Evolutionary conservation across 2,888 invertebrate species (phyloP).

Genomic region (Drosophila sordidapex): DNA sequence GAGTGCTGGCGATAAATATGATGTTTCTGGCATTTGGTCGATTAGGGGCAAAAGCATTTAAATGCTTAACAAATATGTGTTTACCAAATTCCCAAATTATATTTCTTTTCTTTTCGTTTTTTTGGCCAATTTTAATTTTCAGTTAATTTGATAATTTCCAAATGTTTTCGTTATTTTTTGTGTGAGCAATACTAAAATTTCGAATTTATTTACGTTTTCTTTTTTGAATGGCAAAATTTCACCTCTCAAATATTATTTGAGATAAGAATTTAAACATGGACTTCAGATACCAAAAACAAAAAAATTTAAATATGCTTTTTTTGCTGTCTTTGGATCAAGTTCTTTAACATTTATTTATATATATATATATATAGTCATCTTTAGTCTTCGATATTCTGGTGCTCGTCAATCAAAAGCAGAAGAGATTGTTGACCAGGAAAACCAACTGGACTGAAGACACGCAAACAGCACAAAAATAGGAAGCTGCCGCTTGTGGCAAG

Average conservation of each 20-base stretch:
- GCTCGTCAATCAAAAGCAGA: conserved; percentile 1
- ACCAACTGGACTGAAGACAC: neutral
- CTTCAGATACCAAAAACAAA: neutral
- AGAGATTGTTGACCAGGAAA: conserved; percentile 10
- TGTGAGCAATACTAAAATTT: neutral
- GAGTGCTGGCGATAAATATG: neutral
- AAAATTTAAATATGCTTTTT: neutral
- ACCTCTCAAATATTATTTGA: neutral
- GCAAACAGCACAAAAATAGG: neutral
- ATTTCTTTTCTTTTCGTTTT: neutral
- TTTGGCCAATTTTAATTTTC: neutral
- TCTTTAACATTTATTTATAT: neutral
- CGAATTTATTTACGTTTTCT: neutral
- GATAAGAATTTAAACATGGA: fast-evolving
- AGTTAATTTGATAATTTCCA: neutral
- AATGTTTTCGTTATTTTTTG: neutral
- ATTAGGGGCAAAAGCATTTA: neutral
- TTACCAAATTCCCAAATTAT: neutral
- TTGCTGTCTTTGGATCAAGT: neutral
- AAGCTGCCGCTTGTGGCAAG: neutral
- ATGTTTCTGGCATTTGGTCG: neutral
- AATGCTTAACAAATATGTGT: neutral
- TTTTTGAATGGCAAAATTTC: neutral
- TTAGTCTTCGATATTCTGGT: neutral
- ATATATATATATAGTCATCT: neutral